These are phyloP conservation scores for Protosalanx chinensis DNA, from an alignment of 2,797 vertebrate genomes.

Conservation along the genomic window DNA sequence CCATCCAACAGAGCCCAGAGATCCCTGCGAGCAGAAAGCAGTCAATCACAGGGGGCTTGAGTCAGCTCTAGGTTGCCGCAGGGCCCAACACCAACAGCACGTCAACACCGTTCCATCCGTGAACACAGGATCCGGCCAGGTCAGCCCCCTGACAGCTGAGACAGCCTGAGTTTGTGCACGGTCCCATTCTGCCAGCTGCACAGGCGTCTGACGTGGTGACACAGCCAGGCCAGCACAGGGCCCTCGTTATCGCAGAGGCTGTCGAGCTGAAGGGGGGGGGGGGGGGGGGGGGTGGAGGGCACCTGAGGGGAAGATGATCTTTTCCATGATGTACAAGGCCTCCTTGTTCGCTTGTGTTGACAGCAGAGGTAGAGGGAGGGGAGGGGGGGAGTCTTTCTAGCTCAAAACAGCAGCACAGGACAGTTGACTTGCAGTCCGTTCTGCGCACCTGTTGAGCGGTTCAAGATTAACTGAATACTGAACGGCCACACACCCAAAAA, in stretches of 20 bases:
- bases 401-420: too few species aligned
- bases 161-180: neutral
- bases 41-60: constrained; percentile 45
- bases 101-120: constrained; percentile 67
- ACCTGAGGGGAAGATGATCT: constrained; percentile 17
- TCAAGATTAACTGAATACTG: too few species aligned
- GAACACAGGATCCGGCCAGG: constrained; percentile 36
- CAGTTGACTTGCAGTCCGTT: too few species aligned
- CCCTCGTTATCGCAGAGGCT: constrained; percentile 10
- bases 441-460: too few species aligned
- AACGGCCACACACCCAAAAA: too few species aligned
- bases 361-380: neutral
- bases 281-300: neutral
- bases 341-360: constrained; percentile 12
- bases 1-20: constrained; percentile 8
- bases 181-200: constrained; percentile 40
- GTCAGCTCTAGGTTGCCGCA: constrained; percentile 45
- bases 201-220: constrained; percentile 32
- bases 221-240: neutral
- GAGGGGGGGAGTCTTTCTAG: neutral
- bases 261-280: neutral
- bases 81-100: constrained; percentile 55
- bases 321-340: constrained; percentile 27
- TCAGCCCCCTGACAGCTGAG: constrained; percentile 28
- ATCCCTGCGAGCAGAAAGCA: constrained; percentile 36